Evolutionary conservation across 2,113 vertebrate genomes (phyloP).

Genomic region (Connochaetes taurinus): DNA sequence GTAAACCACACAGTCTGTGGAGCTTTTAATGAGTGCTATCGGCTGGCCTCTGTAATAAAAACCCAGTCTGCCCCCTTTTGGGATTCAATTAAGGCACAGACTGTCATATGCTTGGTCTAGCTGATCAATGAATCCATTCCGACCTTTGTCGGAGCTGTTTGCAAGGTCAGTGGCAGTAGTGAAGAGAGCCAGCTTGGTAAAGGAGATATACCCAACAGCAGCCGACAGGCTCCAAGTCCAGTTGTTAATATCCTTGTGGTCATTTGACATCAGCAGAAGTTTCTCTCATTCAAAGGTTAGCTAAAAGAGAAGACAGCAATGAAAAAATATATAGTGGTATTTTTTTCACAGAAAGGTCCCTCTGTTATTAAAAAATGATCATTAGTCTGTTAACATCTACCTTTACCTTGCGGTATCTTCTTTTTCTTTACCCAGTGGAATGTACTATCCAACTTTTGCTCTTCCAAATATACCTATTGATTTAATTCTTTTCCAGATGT

Average conservation of each 20-base stretch:
- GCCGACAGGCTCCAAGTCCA: slow-evolving; percentile 86
- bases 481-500: slow-evolving; percentile 51
- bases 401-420: slow-evolving; percentile 33
- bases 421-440: slow-evolving; percentile 45
- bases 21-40: slow-evolving; percentile 90
- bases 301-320: slow-evolving; percentile 76
- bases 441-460: slow-evolving; percentile 53
- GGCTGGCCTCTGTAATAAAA: slow-evolving; percentile 90
- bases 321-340: slow-evolving; percentile 25
- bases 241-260: slow-evolving; percentile 89
- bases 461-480: slow-evolving; percentile 64
- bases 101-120: slow-evolving; percentile 89
- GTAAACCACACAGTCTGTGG: slow-evolving; percentile 88
- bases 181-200: slow-evolving; percentile 74
- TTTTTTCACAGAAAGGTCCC: slow-evolving; percentile 59
- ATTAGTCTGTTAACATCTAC: slow-evolving; percentile 73
- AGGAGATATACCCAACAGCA: slow-evolving; percentile 81
- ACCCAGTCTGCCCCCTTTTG: slow-evolving; percentile 87
- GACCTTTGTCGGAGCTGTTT: slow-evolving; percentile 86
- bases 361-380: slow-evolving; percentile 73
- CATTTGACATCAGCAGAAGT: slow-evolving; percentile 91
- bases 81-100: slow-evolving; percentile 92
- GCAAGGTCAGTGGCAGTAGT: slow-evolving; percentile 84
- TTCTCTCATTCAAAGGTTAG: slow-evolving; percentile 89
- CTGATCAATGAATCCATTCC: slow-evolving; percentile 92